A percentile compares a stretch with the other conserved stretches of the same genome.
Conservation (phyloP, 1,140 invertebrate genomes). For the Tetramorium parvispinum region DNA sequence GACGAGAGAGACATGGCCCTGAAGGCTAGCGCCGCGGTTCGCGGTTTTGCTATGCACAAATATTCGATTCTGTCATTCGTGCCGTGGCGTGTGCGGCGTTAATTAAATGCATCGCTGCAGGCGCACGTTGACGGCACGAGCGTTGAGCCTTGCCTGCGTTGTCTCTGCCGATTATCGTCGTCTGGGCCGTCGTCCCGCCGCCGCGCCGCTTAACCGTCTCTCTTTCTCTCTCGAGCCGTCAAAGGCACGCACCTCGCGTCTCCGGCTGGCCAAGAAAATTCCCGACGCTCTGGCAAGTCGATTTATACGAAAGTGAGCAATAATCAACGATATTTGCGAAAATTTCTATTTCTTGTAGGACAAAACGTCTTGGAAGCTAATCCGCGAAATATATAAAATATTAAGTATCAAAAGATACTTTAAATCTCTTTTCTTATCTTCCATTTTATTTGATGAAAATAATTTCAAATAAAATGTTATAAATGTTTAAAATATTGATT, state of each 20-base stretch:
- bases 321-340: neutral
- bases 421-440: neutral
- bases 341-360: neutral
- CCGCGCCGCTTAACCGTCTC: slow-evolving; percentile 24
- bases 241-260: slow-evolving; percentile 14
- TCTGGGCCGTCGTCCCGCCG: neutral
- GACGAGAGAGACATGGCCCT: slow-evolving; percentile 29
- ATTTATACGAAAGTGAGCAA: neutral
- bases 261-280: slow-evolving; percentile 15
- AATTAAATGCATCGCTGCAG: slow-evolving; percentile 53
- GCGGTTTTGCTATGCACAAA: slow-evolving; percentile 60
- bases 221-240: no score
- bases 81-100: slow-evolving; percentile 45
- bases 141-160: slow-evolving; percentile 36
- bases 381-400: neutral
- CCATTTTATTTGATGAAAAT: neutral
- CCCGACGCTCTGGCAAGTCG: neutral
- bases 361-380: neutral
- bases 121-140: slow-evolving; percentile 19
- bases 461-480: neutral
- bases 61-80: slow-evolving; percentile 58
- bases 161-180: slow-evolving; percentile 55
- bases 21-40: slow-evolving; percentile 61
- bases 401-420: neutral
- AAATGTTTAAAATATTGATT: no score